Base-by-base conservation (phyloP, 2,113 vertebrate species). In the Polypterus bichir region DNA sequence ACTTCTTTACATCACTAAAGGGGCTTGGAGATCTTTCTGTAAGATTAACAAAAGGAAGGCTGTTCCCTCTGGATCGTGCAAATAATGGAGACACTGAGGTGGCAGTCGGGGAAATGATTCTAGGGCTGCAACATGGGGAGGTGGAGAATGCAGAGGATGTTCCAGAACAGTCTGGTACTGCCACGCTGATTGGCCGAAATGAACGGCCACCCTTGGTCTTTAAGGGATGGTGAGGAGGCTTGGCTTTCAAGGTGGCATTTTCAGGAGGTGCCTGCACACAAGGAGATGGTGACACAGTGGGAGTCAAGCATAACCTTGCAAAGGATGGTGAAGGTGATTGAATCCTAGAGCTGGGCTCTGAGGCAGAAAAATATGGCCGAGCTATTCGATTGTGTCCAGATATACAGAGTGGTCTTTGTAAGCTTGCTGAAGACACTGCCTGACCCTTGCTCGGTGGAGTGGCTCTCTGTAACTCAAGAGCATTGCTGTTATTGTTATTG, bases 261-360 rank as follows among this genome's bases (percentile, higher is more conserved):
- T 69, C 87, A 65, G 49, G 84, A 9, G 75, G 87, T 6, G 79
- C 89, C 68, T 66, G 86, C 61, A 75, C 72, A 62, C 75, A 74
- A 59, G 57, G 56, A 7, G 6, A 71, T 60, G 65, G 27, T 49
- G 65, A 70, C 4, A 73, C 71, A 3, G 75, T 76, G 3, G 70
- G 68, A 27, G 27, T 27, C 27, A 2, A 27, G 27, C 27, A 27
- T 27, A 27, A 27, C 27, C 27, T 27, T 27, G 27, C 27, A 27
- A 27, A 27, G 4, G 75, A 77, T 0, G 79, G 68, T 45, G 65
- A 68, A 2, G 81, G 89, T 1, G 86, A 88, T 52, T 83, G 88
- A 2, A 79, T 84, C 27, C 86, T 70, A 3, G 86, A 91, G 70
- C 70, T 83, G 7, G 88, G 87, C 63, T 87, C 84, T 0, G 88